Base-by-base conservation (phyloP, 2,797 vertebrate genomes). In the Percopsis omiscomaycus region DNA sequence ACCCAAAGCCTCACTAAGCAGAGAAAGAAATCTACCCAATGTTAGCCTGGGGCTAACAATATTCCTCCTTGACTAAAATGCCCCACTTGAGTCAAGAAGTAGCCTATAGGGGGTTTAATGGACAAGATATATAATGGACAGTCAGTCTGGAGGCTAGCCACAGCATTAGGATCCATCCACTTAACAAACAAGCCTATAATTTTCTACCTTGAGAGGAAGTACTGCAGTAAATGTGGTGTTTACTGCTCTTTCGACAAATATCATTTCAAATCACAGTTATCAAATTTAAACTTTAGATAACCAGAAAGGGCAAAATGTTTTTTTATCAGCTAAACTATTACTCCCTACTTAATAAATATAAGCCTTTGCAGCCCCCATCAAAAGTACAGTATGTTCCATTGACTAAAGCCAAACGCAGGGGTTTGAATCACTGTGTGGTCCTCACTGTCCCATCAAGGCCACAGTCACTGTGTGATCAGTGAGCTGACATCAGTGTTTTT, bases 401-500 rank as follows among this genome's bases (percentile, higher is more conserved):
- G 4, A 52, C 30, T 55, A 5, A 79, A 65, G 27, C 14, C 15
- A 49, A 56, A 29, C 64, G 30, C 27, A 42, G n/a, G 32, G 11
- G 6, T 44, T 42, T 59, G 54, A 72, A 37, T 37, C 37, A 37
- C 37, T 37, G 37, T 37, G 9, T 73, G 78, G 64, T 74, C 11
- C 12, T 70, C 74, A 74, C 74, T 44, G 27, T 66, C 61, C 79
- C 62, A 22, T 79, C 63, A 56, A 55, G 62, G 52, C 59, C 28
- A 22, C 50, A 45, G 61, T 61, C 56, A 64, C 27, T 76, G 61
- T 77, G 72, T 81, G 84, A 86, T 86, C 79, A 69, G 72, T 55
- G 64, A 85, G 88, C 90, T 90, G 86, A 92, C 80, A 64, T 54
- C 11, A 47, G 68, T 72, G 79, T 79, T 89, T 89, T 84, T 82